Evolutionary conservation across 1,140 invertebrate genomes (phyloP), one percentile per base, ranked within the genome.

Genomic region (Psix sp.): DNA sequence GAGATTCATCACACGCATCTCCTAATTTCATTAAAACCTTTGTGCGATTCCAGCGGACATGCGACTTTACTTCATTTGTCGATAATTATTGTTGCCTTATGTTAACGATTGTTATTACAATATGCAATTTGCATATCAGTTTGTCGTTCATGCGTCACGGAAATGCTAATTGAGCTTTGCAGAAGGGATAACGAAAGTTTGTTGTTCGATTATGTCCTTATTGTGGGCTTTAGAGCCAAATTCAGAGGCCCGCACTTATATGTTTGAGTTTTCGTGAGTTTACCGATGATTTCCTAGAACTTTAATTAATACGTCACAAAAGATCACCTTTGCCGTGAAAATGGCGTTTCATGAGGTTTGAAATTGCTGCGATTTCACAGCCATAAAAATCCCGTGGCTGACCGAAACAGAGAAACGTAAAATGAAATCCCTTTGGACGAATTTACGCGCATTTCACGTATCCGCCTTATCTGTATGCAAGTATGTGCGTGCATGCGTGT

Each of bases 71-170:
- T 7, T 42, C n/a, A n/a, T 15, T 24, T 15, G 21, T 60, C 43
- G 33, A 39, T 60, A 46, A 48, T 48, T 13, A 26, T 48, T 60
- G 10, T 60, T 60, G 31, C 48, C 33, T 46, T 48, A 59, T 39
- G 33, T 46, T 59, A 59, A 59, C 46, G 31, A 16, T 4, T 38
- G 26, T 54, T 42, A 24, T 49, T 21, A 20, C 20, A 48, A 35
- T 42, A 21, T 54, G 15, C 13, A 36, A 42, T 54, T 42, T 33
- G 38, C 51, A 42, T 42, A 18, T 24, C 14, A 24, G 1, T 54
- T 40, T 29, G 14, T 10, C 14, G 10, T 43, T 7, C 7, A 4
- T 40, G 5, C 10, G 38, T 20, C 10, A 43, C 21, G 40, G 26
- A 24, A 48, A 16, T 48, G 10, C 6, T 48, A 48, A 33, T 48